Percentiles rank a stretch among this genome's conserved stretches.
Evolutionary conservation across 2,797 vertebrate species (phyloP).

Genomic region (Sebastes kiyomatsui): DNA sequence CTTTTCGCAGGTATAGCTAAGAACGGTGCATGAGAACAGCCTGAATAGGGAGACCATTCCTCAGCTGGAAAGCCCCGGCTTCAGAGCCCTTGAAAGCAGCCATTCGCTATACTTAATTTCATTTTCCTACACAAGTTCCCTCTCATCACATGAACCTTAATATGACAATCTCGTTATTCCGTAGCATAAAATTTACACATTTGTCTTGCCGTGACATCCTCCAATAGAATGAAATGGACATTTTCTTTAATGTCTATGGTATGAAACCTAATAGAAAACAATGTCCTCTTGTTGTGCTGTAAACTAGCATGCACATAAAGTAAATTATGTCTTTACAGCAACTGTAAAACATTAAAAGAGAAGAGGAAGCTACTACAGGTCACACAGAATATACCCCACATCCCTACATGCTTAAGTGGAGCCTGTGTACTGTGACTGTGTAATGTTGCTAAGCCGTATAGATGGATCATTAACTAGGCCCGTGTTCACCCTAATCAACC

Average conservation of each 20-base stretch:
- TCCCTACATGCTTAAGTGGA: not conserved
- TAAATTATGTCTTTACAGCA: not conserved
- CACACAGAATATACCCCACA: not conserved
- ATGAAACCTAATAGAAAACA: not conserved
- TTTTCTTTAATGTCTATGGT: not conserved
- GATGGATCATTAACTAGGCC: conserved; percentile 49
- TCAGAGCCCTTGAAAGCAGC: not conserved
- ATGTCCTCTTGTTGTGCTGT: not conserved
- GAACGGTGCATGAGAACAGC: no score
- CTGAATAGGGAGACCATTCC: not conserved
- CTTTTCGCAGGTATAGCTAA: no score
- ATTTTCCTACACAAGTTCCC: not conserved
- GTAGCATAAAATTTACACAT: not conserved
- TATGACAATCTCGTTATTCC: not conserved
- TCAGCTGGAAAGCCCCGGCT: not conserved
- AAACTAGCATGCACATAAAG: not conserved
- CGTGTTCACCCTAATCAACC: not conserved
- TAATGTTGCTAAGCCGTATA: conserved; percentile 4
- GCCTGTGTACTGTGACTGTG: not conserved
- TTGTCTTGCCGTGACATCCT: not conserved
- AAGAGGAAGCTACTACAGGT: not conserved
- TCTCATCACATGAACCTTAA: not conserved
- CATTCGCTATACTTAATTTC: not conserved
- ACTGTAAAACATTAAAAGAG: not conserved
- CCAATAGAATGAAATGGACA: not conserved